Evolutionary conservation across 2,888 invertebrate genomes (phyloP).

Genomic region (Conomelus anceps): DNA sequence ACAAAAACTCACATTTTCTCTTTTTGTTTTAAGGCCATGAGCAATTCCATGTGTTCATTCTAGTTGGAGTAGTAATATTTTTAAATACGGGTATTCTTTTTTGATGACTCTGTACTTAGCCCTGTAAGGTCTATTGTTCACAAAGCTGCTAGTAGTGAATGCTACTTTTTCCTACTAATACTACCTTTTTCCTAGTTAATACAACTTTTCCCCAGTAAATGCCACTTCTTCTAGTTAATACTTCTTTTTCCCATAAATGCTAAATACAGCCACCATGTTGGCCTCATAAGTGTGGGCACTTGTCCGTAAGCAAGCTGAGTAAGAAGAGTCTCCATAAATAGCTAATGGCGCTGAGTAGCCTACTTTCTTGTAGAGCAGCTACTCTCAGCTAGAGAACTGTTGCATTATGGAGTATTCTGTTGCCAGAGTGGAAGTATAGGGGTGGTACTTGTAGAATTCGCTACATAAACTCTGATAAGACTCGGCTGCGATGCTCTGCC

Average conservation of each 20-base stretch:
- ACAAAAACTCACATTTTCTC: too few species aligned
- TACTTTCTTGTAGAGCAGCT: not conserved
- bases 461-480: not conserved
- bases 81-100: too few species aligned
- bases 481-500: not conserved
- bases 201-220: too few species aligned
- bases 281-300: not conserved
- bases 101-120: too few species aligned
- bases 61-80: too few species aligned
- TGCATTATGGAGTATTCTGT: not conserved
- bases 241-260: not conserved
- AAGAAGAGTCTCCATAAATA: not conserved
- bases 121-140: too few species aligned
- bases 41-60: too few species aligned
- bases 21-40: too few species aligned
- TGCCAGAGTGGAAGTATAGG: not conserved
- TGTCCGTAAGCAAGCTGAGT: not conserved
- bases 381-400: not conserved
- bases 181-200: too few species aligned
- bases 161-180: too few species aligned
- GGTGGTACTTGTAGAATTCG: not conserved
- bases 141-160: too few species aligned
- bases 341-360: not conserved
- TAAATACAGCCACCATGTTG: not conserved
- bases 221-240: too few species aligned